Conservation (phyloP, 2,888 invertebrate genomes). For the Lithosia quadra region DNA sequence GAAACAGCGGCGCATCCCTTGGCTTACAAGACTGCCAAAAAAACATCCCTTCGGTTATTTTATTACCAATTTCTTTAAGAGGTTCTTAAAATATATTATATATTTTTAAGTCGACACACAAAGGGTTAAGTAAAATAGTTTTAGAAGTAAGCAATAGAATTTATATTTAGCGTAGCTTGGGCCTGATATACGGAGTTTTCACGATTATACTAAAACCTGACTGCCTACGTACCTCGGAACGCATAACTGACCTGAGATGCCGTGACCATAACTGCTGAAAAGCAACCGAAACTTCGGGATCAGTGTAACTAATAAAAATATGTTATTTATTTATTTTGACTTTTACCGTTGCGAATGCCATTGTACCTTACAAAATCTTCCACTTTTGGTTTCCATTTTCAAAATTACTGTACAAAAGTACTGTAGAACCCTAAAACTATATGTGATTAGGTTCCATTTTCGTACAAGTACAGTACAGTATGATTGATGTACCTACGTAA, state of each 20-base stretch:
- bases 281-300: too few relatives aligned
- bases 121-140: conserved; percentile 35
- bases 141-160: background rate
- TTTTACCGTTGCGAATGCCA: too few relatives aligned
- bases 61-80: conserved; percentile 50
- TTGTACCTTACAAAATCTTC: background rate
- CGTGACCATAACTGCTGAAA: too few relatives aligned
- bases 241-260: too few relatives aligned
- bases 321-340: too few relatives aligned
- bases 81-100: conserved; percentile 41
- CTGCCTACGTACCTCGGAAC: too few relatives aligned
- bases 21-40: conserved; percentile 70
- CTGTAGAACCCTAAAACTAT: background rate
- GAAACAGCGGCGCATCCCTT: conserved; percentile 81
- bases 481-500: background rate
- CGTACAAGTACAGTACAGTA: background rate
- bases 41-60: conserved; percentile 62
- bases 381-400: background rate
- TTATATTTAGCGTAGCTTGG: background rate
- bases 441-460: background rate
- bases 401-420: background rate
- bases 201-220: too few relatives aligned
- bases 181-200: background rate
- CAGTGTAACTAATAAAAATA: too few relatives aligned
- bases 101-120: conserved; percentile 22